phyloP scores from a whole-genome alignment of 2,113 vertebrate genomes.

The Okapia johnstoni region DNA sequence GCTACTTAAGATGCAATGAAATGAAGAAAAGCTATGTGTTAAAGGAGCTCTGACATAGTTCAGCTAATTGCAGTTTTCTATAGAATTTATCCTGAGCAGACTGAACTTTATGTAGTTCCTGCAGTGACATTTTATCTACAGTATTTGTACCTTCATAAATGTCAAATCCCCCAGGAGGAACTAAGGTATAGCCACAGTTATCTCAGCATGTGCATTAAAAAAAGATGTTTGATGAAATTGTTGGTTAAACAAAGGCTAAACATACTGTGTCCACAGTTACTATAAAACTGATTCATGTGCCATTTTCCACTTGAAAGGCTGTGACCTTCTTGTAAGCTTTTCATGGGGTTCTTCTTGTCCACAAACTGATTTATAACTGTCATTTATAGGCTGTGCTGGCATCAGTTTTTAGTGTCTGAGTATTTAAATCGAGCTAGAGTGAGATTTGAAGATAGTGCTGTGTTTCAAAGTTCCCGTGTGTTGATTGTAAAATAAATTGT shows the following conservation, averaged over 20 bases:
- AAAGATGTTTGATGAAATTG: background rate
- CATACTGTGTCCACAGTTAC: background rate
- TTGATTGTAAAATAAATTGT: slow-evolving; percentile 55
- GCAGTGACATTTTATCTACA: background rate
- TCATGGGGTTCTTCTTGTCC: background rate
- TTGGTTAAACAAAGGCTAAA: background rate
- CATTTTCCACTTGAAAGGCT: background rate
- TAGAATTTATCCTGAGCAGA: background rate
- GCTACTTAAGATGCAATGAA: background rate
- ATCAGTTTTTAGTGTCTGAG: background rate
- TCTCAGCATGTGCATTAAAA: background rate
- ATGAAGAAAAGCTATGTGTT: background rate
- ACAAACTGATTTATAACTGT: background rate
- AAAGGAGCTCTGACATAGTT: background rate
- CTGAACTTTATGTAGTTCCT: background rate
- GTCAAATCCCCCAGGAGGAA: background rate
- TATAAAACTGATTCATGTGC: background rate
- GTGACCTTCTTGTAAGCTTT: background rate
- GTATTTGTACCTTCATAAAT: slow-evolving; percentile 22
- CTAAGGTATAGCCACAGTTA: background rate
- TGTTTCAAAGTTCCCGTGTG: background rate
- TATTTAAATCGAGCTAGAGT: background rate
- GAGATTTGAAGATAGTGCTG: background rate
- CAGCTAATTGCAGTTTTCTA: background rate
- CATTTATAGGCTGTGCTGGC: background rate